Conservation (phyloP, 2,113 vertebrate genomes). For the Lycocorax pyrrhopterus region DNA sequence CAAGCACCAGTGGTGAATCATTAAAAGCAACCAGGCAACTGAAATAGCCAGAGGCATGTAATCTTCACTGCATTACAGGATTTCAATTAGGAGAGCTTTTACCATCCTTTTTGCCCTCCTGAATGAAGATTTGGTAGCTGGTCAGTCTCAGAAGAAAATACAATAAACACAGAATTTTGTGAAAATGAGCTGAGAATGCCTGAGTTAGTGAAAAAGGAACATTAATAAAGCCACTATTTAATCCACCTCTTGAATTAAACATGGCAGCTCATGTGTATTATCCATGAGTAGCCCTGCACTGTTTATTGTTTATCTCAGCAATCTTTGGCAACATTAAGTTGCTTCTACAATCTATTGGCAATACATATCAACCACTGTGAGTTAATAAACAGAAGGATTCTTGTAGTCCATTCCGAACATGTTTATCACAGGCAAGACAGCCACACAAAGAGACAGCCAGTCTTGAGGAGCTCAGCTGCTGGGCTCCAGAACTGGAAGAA, state of each 20-base stretch:
- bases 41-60: background rate
- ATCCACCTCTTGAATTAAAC: background rate
- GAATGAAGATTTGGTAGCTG: constrained; percentile 10
- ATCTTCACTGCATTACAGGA: background rate
- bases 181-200: background rate
- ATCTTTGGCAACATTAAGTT: background rate
- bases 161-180: background rate
- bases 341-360: background rate
- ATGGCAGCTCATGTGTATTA: background rate
- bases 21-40: background rate
- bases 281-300: background rate
- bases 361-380: background rate
- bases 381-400: background rate
- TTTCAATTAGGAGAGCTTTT: background rate
- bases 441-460: background rate
- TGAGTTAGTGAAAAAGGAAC: background rate
- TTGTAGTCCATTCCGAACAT: background rate
- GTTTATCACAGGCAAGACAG: background rate
- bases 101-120: background rate
- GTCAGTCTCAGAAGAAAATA: background rate
- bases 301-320: constrained; percentile 1
- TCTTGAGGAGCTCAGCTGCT: background rate
- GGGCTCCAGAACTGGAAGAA: background rate
- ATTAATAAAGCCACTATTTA: background rate
- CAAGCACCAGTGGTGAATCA: background rate